phyloP scores from a whole-genome alignment of 2,797 vertebrate species.

The Sebastes jordani region DNA sequence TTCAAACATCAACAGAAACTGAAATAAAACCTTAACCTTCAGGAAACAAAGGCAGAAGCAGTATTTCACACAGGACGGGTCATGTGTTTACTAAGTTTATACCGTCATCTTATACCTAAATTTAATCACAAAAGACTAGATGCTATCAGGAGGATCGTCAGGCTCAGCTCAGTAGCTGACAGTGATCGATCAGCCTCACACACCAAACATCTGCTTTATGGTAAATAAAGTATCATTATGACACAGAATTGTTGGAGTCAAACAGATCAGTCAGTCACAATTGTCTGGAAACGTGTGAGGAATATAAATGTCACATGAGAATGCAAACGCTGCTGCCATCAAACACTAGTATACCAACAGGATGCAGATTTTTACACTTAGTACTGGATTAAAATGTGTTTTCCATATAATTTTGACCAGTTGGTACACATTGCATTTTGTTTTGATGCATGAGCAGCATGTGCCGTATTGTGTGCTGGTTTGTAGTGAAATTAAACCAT shows the following conservation, averaged over 20 bases:
- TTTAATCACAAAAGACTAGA: not conserved
- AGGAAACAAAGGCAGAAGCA: no score
- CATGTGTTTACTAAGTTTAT: not conserved
- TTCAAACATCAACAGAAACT: no score
- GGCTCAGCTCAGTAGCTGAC: not conserved
- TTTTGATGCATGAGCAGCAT: no score
- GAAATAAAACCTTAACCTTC: no score
- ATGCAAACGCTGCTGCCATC: not conserved
- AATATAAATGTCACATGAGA: no score
- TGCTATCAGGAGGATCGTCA: not conserved
- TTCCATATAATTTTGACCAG: fast-evolving
- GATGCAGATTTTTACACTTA: fast-evolving
- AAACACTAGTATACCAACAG: not conserved
- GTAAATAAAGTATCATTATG: not conserved
- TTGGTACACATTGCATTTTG: not conserved
- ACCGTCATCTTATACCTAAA: not conserved
- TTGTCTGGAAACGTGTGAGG: not conserved
- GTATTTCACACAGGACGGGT: not conserved
- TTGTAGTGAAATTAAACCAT: no score
- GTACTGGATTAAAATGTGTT: not conserved
- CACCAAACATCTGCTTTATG: not conserved
- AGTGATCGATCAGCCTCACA: not conserved
- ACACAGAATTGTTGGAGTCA: not conserved
- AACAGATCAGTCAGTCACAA: not conserved
- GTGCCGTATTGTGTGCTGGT: no score